These are phyloP conservation scores for Eupelmus urozonus DNA, from an alignment of 2,888 invertebrate genomes.

Conservation along the genomic window DNA sequence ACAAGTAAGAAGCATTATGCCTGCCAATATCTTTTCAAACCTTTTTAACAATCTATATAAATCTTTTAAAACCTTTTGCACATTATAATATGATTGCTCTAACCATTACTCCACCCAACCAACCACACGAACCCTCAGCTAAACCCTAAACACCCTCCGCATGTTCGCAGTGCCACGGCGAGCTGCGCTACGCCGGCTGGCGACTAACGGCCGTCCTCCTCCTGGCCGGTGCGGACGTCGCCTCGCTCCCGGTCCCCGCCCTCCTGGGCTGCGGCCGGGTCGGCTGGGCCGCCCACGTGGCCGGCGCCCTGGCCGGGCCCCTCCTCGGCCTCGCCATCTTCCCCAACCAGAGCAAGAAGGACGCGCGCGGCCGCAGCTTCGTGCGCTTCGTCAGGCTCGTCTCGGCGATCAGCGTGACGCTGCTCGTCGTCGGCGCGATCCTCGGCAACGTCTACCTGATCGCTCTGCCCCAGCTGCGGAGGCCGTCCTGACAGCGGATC, in stretches of 20 bases:
- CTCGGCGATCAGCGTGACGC: slow-evolving; percentile 72
- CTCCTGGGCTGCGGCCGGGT: slow-evolving; percentile 76
- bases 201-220: slow-evolving; percentile 80
- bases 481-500: slow-evolving; percentile 75
- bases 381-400: slow-evolving; percentile 74
- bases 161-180: slow-evolving; percentile 73
- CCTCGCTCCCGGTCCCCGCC: slow-evolving; percentile 76
- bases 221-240: slow-evolving; percentile 83
- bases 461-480: slow-evolving; percentile 72
- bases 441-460: slow-evolving; percentile 75
- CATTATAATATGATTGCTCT: no score
- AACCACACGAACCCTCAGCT: no score
- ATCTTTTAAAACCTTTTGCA: no score
- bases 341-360: slow-evolving; percentile 75
- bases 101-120: no score
- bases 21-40: no score
- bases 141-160: no score
- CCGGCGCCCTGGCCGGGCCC: slow-evolving; percentile 84
- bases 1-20: no score
- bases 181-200: slow-evolving; percentile 75
- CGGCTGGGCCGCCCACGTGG: slow-evolving; percentile 85
- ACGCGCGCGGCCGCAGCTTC: slow-evolving; percentile 73
- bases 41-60: no score
- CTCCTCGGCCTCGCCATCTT: slow-evolving; percentile 82
- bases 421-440: slow-evolving; percentile 72